Base-by-base conservation (phyloP, 2,888 invertebrate species). In the Deilephila elpenor region DNA sequence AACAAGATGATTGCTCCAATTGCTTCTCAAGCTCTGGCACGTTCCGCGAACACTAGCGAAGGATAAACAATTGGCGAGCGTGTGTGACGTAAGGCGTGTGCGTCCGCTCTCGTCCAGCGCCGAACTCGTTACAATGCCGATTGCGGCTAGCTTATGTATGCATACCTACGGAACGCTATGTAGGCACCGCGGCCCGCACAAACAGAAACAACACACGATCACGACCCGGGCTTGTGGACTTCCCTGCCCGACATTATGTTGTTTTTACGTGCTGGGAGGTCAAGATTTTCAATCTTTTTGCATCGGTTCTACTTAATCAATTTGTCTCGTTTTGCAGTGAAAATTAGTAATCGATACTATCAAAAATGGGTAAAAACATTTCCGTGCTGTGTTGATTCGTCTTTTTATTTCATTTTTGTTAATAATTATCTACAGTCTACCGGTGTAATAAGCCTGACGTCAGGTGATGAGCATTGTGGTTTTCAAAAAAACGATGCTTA, bases 1-100 rank as follows among this genome's bases (percentile, higher is more conserved):
- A 94, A 93, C 89, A 84, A 90, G 93, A 94, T 93, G 93, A 94
- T 94, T 94, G 93, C 90, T 87, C 83, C 91, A 93, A 92, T 93
- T 91, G 82, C 83, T 82, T 80, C 83, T 87, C 85, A 84, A 84
- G 82, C 86, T 90, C 90, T 88, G 90, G 90, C 93, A 92, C 93
- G 92, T 91, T 93, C 92, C 89, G 86, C 83, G 86, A 88, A 80
- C 85, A 83, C 79, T 80, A 79, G 79, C 77, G 78, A 79, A 75
- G 76, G 76, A 77, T 75, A 80, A 74, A 80, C 79, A 84, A 82
- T 82, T 79, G 81, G 78, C 80, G 81, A 78, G 79, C 75, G 77
- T 74, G 74, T 74, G 77, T 74, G 78, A 75, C 76, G 59, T 71
- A 67, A 71, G 74, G 81, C 91, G 93, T 91, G 89, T 83, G 86